Evolutionary conservation across 1,140 invertebrate species (phyloP), one percentile per base, ranked within the genome.

Genomic region (Asbolus verrucosus): DNA sequence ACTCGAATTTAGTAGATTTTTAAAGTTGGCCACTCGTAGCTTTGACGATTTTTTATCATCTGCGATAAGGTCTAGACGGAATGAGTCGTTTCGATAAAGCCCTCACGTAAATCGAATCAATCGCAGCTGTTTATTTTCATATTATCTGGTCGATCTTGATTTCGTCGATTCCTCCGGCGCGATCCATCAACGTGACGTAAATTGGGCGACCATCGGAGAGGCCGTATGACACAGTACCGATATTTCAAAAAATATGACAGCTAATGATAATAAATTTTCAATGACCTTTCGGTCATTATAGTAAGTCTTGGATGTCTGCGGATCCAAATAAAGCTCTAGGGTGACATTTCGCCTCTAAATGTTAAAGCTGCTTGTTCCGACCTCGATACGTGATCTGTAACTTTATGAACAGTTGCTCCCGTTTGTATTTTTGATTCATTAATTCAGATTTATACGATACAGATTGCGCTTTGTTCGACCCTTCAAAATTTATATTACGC

Each of bases 331-430:
- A 73, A 67, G 65, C 73, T 70, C 73, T 70, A 46, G 73, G 71
- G 73, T 76, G 75, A 75, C 75, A 76, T 76, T 76, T 76, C 67
- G 71, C 71, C 63, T 69, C 69, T 72, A 72, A 76, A 76, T 73
- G 74, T 75, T 76, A 75, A 76, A 72, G 70, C 71, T 67, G 62
- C 65, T 65, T 61, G 54, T 67, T 63, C 60, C 46, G 65, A 75
- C 54, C 65, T 66, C 43, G 74, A 65, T 76, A 76, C 75, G 75
- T 76, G 75, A 76, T 76, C 73, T 73, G 73, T 65, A 73, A 76
- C 75, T 76, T 75, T 72, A 75, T 70, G 67, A 43, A 70, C 75
- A 73, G 50, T 73, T 67, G 71, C 38, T n/a, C 65, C 54, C 66
- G 24, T 65, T 31, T 72, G 30, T 70, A 70, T 75, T 75, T 75